Base-by-base conservation (phyloP, 1,140 invertebrate species). In the Trachymyrmex cornetzi region DNA sequence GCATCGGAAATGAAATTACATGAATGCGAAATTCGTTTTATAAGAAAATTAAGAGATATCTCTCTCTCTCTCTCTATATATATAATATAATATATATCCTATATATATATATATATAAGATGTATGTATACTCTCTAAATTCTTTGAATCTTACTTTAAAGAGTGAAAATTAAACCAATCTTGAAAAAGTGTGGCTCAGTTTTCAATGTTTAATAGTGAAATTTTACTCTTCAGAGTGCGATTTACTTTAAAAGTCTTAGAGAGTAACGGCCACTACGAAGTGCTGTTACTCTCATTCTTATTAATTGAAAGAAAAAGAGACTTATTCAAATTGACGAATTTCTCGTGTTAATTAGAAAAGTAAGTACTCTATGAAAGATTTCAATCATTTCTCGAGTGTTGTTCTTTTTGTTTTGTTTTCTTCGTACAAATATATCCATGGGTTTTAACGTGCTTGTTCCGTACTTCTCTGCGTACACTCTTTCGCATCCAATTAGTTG, bases 401-500 rank as follows among this genome's bases (percentile, higher is more conserved):
- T 44, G 24, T 30, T 5, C 27, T 12, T 63, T 44, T 11, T 3
- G 12, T 64, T 61, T 63, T 16, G 9, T 19, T 57, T 24, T 24
- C 22, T 27, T 63, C 30, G 22, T 34, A 30, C n/a, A 38, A 57
- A 55, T 50, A 48, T 9, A 27, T 30, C 38, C 34, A 12, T 27
- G 9, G 6, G 27, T 71, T 57, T 57, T 22, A 24, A 44, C 79
- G 34, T 22, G 34, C 44, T 24, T 34, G 14, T 69, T 19, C 12
- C 22, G 14, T 59, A n/a, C 77, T 38, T 59, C 74, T 71, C 53
- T 14, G 19, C 24, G 67, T 30, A 34, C 66, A 16, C 44, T 77
- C 82, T 87, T 77, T 88, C 84, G 59, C 84, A 80, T 87, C 77
- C 87, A 88, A 88, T 88, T 87, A 87, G 75, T 79, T 55, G 74